These are phyloP conservation scores for Mylabris phalerata DNA, from an alignment of 1,140 invertebrate genomes.

Conservation along the genomic window DNA sequence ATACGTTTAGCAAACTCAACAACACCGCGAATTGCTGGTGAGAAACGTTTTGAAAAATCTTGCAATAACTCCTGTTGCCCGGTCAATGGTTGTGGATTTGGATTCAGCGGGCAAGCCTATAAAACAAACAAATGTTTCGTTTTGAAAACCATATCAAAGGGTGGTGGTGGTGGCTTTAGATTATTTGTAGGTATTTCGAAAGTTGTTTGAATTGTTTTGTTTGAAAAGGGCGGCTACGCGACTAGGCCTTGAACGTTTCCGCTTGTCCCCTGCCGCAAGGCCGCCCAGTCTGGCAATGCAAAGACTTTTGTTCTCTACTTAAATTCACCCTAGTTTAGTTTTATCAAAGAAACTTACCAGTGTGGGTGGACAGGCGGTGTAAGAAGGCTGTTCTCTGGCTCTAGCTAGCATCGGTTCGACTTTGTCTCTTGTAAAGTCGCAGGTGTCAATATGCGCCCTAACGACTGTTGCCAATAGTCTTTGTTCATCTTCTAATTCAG, in stretches of 20 bases:
- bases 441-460: constrained; percentile 87
- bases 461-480: constrained; percentile 78
- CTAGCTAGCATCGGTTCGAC: constrained; percentile 78
- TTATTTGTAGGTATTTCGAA: too few relatives aligned
- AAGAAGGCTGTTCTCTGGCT: constrained; percentile 79
- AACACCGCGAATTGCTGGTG: constrained; percentile 91
- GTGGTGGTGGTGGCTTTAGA: too few relatives aligned
- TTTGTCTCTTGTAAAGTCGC: constrained; percentile 90
- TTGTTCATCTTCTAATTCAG: constrained; percentile 87
- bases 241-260: constrained; percentile 41
- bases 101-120: constrained; percentile 91
- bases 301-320: constrained; percentile 14
- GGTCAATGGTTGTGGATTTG: constrained; percentile 75
- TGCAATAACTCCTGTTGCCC: constrained; percentile 73
- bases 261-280: constrained; percentile 40
- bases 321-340: constrained; percentile 11
- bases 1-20: constrained; percentile 97
- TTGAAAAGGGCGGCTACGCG: too few relatives aligned
- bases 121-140: constrained; percentile 47
- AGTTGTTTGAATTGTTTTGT: too few relatives aligned
- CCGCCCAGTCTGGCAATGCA: constrained; percentile 38
- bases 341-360: constrained; percentile 53
- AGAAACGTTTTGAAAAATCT: constrained; percentile 89
- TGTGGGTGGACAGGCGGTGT: constrained; percentile 70
- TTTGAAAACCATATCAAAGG: too few relatives aligned